phyloP scores from a whole-genome alignment of 2,113 vertebrate species.

The Telmatochromis sp. region DNA sequence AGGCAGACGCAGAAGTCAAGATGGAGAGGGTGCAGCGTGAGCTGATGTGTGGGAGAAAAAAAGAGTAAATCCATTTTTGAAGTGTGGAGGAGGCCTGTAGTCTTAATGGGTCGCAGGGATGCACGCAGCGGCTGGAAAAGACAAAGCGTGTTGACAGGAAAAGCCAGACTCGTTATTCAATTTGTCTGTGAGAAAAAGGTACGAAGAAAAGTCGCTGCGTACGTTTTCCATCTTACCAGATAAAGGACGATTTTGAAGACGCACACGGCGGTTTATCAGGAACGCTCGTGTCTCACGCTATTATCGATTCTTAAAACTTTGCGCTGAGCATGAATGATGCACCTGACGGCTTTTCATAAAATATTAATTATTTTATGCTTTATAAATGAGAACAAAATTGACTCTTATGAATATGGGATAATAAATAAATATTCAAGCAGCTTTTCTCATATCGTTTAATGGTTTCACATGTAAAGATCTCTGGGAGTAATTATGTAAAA shows the following conservation, averaged over 20 bases:
- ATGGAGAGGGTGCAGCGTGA: neutral
- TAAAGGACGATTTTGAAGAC: neutral
- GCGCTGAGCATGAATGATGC: neutral
- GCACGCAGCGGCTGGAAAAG: constrained; percentile 17
- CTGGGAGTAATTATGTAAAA: neutral
- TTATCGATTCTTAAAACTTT: neutral
- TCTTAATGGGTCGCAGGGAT: constrained; percentile 12
- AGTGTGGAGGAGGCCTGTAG: constrained; percentile 23
- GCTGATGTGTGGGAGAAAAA: neutral
- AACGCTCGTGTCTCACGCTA: neutral
- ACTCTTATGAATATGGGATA: neutral
- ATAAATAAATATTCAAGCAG: neutral
- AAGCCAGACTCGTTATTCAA: constrained; percentile 17
- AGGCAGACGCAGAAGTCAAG: neutral
- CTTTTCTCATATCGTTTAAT: neutral
- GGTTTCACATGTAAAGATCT: neutral
- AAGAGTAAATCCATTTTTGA: neutral
- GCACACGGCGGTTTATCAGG: neutral
- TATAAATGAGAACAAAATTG: neutral
- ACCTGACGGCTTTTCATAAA: neutral
- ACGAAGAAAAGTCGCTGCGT: neutral
- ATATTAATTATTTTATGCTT: neutral
- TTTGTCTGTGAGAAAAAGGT: neutral
- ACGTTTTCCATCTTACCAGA: constrained; percentile 2
- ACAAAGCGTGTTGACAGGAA: constrained; percentile 21